phyloP scores from a whole-genome alignment of 2,888 invertebrate genomes.

The Panopea generosa region DNA sequence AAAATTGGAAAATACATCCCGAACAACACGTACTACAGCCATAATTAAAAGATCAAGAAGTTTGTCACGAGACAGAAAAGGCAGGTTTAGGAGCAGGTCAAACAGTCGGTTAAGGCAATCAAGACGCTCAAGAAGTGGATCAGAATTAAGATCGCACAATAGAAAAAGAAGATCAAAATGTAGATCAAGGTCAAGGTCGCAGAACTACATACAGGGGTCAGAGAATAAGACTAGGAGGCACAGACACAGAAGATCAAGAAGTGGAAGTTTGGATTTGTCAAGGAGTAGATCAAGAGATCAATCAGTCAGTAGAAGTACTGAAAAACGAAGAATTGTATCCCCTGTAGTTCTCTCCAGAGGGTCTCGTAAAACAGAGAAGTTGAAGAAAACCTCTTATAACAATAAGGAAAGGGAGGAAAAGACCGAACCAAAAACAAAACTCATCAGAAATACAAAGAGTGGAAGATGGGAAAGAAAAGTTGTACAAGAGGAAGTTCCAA shows the following conservation, averaged over 20 bases:
- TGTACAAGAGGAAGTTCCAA: neutral
- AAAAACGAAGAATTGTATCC: no score
- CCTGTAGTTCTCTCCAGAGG: no score
- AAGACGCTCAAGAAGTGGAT: conserved; percentile 15
- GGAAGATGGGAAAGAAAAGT: conserved; percentile 29
- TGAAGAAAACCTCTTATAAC: no score
- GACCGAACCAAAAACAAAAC: conserved; percentile 21
- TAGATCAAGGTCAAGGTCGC: conserved; percentile 10
- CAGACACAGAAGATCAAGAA: conserved; percentile 21
- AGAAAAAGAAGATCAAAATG: conserved; percentile 11
- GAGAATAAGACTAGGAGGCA: neutral
- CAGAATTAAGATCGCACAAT: neutral
- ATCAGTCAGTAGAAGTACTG: no score
- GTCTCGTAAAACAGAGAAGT: no score
- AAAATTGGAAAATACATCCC: conserved; percentile 1
- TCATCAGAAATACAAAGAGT: conserved; percentile 19
- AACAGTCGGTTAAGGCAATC: neutral
- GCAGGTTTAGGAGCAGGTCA: conserved; percentile 15
- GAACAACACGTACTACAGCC: no score
- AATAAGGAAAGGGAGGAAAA: no score
- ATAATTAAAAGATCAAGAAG: no score
- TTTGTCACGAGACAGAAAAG: neutral
- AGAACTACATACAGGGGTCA: conserved; percentile 1
- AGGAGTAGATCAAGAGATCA: no score
- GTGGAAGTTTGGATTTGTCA: neutral